Conservation (phyloP, 2,113 vertebrate genomes). For the Plestiodon gilberti region DNA sequence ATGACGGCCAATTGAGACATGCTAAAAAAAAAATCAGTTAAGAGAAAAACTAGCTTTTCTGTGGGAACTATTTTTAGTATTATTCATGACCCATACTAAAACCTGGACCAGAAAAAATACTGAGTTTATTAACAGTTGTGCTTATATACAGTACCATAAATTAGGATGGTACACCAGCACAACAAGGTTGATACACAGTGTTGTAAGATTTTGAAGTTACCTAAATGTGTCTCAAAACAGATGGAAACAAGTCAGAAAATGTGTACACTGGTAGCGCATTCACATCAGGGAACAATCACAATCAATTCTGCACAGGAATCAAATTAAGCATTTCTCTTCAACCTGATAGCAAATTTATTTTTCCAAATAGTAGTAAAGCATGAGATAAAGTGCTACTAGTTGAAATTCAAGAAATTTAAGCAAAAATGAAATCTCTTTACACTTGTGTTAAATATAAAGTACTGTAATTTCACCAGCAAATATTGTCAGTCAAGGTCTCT, state of each 20-base stretch:
- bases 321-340: conserved; percentile 60
- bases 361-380: conserved; percentile 78
- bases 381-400: conserved; percentile 83
- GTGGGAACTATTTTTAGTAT: conserved; percentile 40
- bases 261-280: conserved; percentile 59
- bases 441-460: conserved; percentile 65
- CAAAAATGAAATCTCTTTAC: conserved; percentile 35
- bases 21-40: conserved; percentile 51
- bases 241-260: conserved; percentile 43
- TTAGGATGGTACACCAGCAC: background rate
- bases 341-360: conserved; percentile 55
- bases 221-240: conserved; percentile 39
- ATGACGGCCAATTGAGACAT: conserved; percentile 61
- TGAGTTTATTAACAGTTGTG: background rate
- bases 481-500: conserved; percentile 49
- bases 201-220: conserved; percentile 42
- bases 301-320: conserved; percentile 64
- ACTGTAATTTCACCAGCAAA: conserved; percentile 46
- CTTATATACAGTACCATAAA: background rate
- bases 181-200: background rate
- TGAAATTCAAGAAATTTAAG: conserved; percentile 67
- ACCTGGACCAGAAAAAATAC: background rate
- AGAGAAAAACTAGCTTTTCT: conserved; percentile 45
- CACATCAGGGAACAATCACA: conserved; percentile 56
- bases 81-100: background rate